A percentile compares a stretch with the other conserved stretches of the same genome.
phyloP scores from a whole-genome alignment of 2,797 vertebrate species.

The Sparus aurata region DNA sequence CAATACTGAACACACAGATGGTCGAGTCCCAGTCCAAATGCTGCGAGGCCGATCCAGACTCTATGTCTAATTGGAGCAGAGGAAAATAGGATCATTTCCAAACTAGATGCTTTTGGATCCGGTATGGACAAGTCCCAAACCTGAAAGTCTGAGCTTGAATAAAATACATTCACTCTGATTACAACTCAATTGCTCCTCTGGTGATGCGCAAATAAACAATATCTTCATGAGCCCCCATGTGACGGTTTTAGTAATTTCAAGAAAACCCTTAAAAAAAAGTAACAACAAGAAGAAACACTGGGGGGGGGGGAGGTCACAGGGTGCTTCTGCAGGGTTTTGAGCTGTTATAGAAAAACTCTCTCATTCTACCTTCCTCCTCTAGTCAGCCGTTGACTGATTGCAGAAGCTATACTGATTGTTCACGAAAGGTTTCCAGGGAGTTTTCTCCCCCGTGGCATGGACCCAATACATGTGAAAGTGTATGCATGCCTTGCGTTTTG shows the following conservation, averaged over 20 bases:
- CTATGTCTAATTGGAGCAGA: constrained; percentile 63
- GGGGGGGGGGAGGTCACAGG: neutral
- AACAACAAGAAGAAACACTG: neutral
- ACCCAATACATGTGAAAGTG: constrained; percentile 53
- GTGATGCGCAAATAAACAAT: constrained; percentile 9
- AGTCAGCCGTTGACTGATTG: constrained; percentile 14
- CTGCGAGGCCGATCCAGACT: constrained; percentile 70
- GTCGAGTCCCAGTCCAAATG: constrained; percentile 69
- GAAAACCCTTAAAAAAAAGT: neutral
- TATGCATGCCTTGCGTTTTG: constrained; percentile 53
- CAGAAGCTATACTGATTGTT: constrained; percentile 36
- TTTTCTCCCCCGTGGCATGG: constrained; percentile 46
- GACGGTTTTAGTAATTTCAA: too few species aligned
- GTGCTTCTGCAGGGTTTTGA: constrained; percentile 18
- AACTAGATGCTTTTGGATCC: constrained; percentile 56
- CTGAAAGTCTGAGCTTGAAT: constrained; percentile 39
- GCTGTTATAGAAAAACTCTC: constrained; percentile 7
- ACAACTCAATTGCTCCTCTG: constrained; percentile 2
- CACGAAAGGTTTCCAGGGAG: constrained; percentile 35
- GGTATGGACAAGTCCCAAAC: constrained; percentile 39
- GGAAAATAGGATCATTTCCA: constrained; percentile 64
- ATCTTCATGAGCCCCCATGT: neutral
- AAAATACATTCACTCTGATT: constrained; percentile 26
- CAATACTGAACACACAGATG: constrained; percentile 74
- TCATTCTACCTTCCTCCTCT: neutral